A percentile compares a stretch with the other conserved stretches of the same genome.
Evolutionary conservation across 1,140 invertebrate species (phyloP).

Genomic region (Camponotus pennsylvanicus): DNA sequence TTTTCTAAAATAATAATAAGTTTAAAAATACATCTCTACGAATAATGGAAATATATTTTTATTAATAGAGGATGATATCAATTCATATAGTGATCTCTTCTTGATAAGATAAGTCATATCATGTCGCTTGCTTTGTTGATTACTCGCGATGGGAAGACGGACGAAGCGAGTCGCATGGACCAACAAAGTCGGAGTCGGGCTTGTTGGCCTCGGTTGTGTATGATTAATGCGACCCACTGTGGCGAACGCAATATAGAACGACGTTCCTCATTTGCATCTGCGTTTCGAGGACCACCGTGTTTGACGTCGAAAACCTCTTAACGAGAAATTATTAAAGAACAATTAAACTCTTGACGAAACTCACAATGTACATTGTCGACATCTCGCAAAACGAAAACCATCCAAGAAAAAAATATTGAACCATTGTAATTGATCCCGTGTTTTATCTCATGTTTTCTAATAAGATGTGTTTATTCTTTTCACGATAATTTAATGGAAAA

Average conservation of each 20-base stretch:
- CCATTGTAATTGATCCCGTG: slow-evolving; percentile 11
- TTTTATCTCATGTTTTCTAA: slow-evolving; percentile 38
- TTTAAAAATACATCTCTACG: background rate
- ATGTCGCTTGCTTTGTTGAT: slow-evolving; percentile 51
- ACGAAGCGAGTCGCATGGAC: slow-evolving; percentile 15
- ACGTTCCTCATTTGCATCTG: slow-evolving; percentile 74
- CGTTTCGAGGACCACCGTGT: slow-evolving; percentile 75
- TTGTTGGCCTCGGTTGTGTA: slow-evolving; percentile 27
- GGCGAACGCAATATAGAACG: slow-evolving; percentile 74
- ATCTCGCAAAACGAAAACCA: slow-evolving; percentile 19
- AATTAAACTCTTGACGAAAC: slow-evolving; percentile 60
- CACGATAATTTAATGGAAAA: background rate
- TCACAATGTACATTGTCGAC: slow-evolving; percentile 31
- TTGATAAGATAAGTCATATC: slow-evolving; percentile 40
- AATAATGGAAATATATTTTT: background rate
- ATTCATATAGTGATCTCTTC: background rate
- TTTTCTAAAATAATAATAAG: background rate
- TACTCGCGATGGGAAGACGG: slow-evolving; percentile 42
- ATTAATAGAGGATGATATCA: background rate
- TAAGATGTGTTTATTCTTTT: slow-evolving; percentile 18
- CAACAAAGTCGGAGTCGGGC: slow-evolving; percentile 66
- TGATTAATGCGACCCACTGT: slow-evolving; percentile 75
- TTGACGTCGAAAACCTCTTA: slow-evolving; percentile 68
- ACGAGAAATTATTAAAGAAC: slow-evolving; percentile 62
- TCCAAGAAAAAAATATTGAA: background rate